Conservation (phyloP, 2,888 invertebrate genomes). For the Apomyelois bistriatella region DNA sequence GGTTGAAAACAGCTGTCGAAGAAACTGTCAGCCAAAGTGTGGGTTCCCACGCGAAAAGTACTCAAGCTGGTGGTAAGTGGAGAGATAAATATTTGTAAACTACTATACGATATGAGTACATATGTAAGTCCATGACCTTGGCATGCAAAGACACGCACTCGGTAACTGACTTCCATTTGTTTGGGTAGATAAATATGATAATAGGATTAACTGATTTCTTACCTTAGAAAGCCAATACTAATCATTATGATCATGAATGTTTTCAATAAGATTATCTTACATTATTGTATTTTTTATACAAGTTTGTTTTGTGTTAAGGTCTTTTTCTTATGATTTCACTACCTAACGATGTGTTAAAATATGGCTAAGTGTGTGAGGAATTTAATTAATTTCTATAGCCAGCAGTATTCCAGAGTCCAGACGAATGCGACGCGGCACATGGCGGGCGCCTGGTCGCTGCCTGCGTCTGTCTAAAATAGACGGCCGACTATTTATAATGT, state of each 20-base stretch:
- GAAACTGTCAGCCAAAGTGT: slow-evolving; percentile 26
- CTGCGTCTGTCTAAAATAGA: slow-evolving; percentile 70
- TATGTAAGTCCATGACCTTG: slow-evolving; percentile 55
- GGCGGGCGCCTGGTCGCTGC: slow-evolving; percentile 57
- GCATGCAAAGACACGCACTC: slow-evolving; percentile 22
- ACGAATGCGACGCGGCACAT: slow-evolving; percentile 63
- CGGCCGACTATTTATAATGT: slow-evolving; percentile 66
- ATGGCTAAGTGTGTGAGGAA: slow-evolving; percentile 55
- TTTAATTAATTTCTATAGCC: slow-evolving; percentile 60
- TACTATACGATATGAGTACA: slow-evolving; percentile 33
- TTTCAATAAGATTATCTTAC: neutral
- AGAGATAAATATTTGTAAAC: slow-evolving; percentile 73
- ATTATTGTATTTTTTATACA: neutral
- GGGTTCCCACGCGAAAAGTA: slow-evolving; percentile 70
- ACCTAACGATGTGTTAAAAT: slow-evolving; percentile 26
- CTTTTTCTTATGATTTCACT: no score
- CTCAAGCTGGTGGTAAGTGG: slow-evolving; percentile 59
- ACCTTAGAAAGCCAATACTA: neutral
- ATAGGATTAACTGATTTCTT: slow-evolving; percentile 10
- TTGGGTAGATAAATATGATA: slow-evolving; percentile 6
- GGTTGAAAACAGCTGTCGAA: slow-evolving; percentile 16
- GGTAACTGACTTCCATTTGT: neutral
- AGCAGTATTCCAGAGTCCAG: slow-evolving; percentile 61
- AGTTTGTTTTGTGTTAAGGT: neutral
- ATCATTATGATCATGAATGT: neutral